Conservation (phyloP, 2,888 invertebrate species). For the Teleiodes luculella region DNA sequence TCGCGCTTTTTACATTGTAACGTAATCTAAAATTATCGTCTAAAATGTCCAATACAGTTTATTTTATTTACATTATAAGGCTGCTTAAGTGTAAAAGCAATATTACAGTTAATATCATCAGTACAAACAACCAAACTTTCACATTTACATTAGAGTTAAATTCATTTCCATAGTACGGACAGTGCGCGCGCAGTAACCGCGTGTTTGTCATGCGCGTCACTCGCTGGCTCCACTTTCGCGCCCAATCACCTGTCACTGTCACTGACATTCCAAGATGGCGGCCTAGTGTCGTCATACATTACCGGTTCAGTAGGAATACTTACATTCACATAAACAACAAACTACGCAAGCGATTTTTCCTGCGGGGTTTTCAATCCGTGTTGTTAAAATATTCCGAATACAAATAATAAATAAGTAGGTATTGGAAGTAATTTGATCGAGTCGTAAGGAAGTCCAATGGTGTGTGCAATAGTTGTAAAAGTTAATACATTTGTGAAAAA, state of each 20-base stretch:
- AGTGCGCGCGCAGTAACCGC: slow-evolving; percentile 39
- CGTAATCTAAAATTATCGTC: no score
- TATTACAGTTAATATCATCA: no score
- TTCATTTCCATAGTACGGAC: not conserved
- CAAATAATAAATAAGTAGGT: not conserved
- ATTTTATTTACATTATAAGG: no score
- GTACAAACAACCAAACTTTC: not conserved
- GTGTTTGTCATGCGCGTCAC: slow-evolving; percentile 49
- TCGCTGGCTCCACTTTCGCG: slow-evolving; percentile 39
- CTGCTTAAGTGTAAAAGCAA: no score
- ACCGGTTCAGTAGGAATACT: not conserved
- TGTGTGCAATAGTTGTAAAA: slow-evolving; percentile 6
- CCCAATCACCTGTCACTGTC: not conserved
- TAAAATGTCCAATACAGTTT: no score
- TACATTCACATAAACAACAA: not conserved
- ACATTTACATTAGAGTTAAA: not conserved
- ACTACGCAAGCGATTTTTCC: not conserved
- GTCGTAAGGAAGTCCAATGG: not conserved
- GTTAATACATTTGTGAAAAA: not conserved
- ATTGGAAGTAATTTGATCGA: not conserved
- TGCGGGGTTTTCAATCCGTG: no score
- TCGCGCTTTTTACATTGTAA: no score
- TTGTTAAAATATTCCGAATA: not conserved
- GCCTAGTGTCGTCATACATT: not conserved
- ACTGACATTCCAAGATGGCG: not conserved